Evolutionary conservation across 2,888 invertebrate species (phyloP).

Genomic region (Allygus modestus): DNA sequence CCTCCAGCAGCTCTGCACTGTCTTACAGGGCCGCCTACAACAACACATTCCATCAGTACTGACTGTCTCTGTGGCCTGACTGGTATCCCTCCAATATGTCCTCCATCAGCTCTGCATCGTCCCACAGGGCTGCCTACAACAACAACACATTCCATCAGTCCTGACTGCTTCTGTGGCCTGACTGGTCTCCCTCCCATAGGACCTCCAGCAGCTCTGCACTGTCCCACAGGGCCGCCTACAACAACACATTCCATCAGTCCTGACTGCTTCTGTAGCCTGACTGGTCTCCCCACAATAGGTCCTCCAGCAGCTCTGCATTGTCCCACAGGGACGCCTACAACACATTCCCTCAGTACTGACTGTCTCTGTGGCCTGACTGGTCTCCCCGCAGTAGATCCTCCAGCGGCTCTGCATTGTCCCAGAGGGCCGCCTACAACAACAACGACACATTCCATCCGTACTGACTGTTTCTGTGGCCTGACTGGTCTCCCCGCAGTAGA

Average conservation of each 20-base stretch:
- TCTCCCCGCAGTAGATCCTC: slow-evolving; percentile 86
- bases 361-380: slow-evolving; percentile 81
- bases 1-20: slow-evolving; percentile 77
- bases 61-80: slow-evolving; percentile 74
- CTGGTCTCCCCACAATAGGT: slow-evolving; percentile 84
- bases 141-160: slow-evolving; percentile 79
- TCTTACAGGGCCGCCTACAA: slow-evolving; percentile 91
- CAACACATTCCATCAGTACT: too few relatives aligned
- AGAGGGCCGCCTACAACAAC: slow-evolving; percentile 78
- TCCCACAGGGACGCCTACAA: slow-evolving; percentile 92
- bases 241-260: too few relatives aligned
- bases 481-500: too few relatives aligned
- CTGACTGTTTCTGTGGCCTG: too few relatives aligned
- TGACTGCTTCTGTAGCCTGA: slow-evolving; percentile 79
- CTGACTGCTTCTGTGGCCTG: slow-evolving; percentile 81
- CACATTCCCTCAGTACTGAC: slow-evolving; percentile 79
- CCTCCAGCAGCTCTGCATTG: slow-evolving; percentile 90
- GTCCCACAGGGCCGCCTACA: slow-evolving; percentile 91
- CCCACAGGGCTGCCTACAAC: too few relatives aligned
- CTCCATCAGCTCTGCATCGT: too few relatives aligned
- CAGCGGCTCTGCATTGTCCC: slow-evolving; percentile 92
- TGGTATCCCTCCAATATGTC: slow-evolving; percentile 71
- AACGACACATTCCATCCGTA: too few relatives aligned
- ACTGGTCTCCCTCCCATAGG: slow-evolving; percentile 83
- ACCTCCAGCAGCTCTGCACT: slow-evolving; percentile 90